A percentile compares a stretch with the other conserved stretches of the same genome.
These are phyloP conservation scores for Psilopsiagon aurifrons DNA, from an alignment of 2,113 vertebrate species.

Conservation along the genomic window DNA sequence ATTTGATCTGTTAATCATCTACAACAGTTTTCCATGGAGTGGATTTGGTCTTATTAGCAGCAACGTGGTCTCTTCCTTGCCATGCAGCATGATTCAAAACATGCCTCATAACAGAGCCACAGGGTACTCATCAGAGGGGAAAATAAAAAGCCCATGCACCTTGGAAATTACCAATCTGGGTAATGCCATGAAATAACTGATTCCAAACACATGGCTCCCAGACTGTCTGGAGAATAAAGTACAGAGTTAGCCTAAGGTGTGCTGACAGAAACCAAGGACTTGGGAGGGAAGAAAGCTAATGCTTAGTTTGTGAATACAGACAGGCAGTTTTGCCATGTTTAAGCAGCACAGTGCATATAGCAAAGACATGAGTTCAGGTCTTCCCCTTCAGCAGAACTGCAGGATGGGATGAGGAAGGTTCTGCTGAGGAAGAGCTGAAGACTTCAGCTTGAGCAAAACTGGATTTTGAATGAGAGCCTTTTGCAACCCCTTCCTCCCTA, in stretches of 20 bases:
- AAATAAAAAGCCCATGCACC: neutral
- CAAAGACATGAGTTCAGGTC: neutral
- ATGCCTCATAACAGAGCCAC: neutral
- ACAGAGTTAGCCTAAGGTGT: neutral
- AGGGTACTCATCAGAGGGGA: neutral
- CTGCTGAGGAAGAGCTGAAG: neutral
- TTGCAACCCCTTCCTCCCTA: neutral
- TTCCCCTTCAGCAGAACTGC: neutral
- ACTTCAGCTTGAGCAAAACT: neutral
- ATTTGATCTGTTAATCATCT: constrained; percentile 17
- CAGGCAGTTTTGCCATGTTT: neutral
- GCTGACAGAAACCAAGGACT: neutral
- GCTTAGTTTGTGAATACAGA: neutral
- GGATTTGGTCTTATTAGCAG: neutral
- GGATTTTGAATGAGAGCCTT: neutral
- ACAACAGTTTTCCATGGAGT: neutral
- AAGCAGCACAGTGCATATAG: neutral
- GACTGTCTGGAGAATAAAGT: neutral
- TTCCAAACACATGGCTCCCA: neutral
- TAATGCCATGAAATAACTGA: neutral
- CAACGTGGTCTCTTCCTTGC: neutral
- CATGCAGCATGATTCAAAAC: neutral
- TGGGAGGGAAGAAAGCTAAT: neutral
- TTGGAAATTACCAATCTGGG: neutral
- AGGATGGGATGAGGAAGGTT: neutral